Evolutionary conservation across 1,140 invertebrate genomes (phyloP), one percentile per base, ranked within the genome.

Genomic region (Mylabris phalerata): DNA sequence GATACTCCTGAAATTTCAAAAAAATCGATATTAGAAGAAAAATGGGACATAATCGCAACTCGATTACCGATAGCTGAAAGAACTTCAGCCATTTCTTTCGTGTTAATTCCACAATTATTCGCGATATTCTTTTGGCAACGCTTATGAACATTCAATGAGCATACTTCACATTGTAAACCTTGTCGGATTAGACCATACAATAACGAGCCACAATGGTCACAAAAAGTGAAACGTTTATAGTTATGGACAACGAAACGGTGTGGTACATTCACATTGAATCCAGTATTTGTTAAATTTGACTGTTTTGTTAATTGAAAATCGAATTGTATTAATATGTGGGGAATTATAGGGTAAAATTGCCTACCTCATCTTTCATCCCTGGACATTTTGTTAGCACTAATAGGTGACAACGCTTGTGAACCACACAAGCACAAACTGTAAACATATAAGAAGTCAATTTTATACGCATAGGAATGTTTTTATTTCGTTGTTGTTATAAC

Each of bases 71-170:
- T 88, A 64, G 85, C 84, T 65, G 84, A 86, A 38, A 99, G 81
- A 58, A 98, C 89, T 72, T 93, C 87, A 0, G 93, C 95, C 89
- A 99, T 89, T 72, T 92, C 84, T 75, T 98, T 96, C 27, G 93
- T 93, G 79, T 99, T 93, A 70, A 98, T 95, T 65, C 98, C 96
- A 78, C 98, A 99, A 77, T 97, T 98, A 77, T 98, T 98, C 39
- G 98, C 95, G 40, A 99, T 96, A 80, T 99, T 99, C 78, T 95
- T 95, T 76, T 98, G 90, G 75, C 97, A 99, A 59, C 96, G 84
- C 78, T 98, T 98, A 79, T 99, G 98, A 55, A 99, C 94, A 79
- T 98, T 98, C 82, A 99, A 88, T 65, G 86, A 90, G 77, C 98
- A 99, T 62, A 87, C 92, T 85, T 95, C 90, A 79, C 98, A 99